A percentile compares a stretch with the other conserved stretches of the same genome.
Evolutionary conservation across 2,113 vertebrate genomes (phyloP).

Genomic region (Silurus meridionalis): DNA sequence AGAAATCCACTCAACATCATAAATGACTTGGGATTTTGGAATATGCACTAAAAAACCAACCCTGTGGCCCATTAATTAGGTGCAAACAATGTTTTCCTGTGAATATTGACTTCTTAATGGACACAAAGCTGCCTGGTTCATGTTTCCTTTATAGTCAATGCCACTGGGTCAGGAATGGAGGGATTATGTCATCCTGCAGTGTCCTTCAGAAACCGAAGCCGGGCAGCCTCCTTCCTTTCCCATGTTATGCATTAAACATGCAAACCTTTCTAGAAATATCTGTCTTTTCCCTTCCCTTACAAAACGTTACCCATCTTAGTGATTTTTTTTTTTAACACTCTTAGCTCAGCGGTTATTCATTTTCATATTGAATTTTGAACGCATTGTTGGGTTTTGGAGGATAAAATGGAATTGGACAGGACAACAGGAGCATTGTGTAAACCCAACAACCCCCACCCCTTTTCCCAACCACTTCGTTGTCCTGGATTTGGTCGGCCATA

Average conservation of each 20-base stretch:
- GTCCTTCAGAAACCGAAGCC: slow-evolving; percentile 71
- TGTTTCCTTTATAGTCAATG: slow-evolving; percentile 73
- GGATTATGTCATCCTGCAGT: slow-evolving; percentile 73
- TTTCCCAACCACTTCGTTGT: slow-evolving; percentile 2
- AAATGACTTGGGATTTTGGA: slow-evolving; percentile 59
- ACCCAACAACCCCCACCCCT: background rate
- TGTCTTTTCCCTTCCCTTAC: slow-evolving; percentile 40
- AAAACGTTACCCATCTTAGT: slow-evolving; percentile 4
- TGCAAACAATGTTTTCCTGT: slow-evolving; percentile 70
- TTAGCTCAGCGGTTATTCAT: background rate
- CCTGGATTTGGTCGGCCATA: slow-evolving; percentile 17
- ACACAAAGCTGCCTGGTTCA: slow-evolving; percentile 71
- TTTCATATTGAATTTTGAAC: slow-evolving; percentile 12
- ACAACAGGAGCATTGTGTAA: slow-evolving; percentile 21
- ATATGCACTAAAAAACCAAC: slow-evolving; percentile 65
- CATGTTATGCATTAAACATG: slow-evolving; percentile 73
- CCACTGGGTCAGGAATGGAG: slow-evolving; percentile 62
- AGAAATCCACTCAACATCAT: slow-evolving; percentile 23
- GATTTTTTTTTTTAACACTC: slow-evolving; percentile 13
- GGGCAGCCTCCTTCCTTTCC: slow-evolving; percentile 59
- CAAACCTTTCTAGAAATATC: slow-evolving; percentile 66
- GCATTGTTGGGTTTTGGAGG: background rate
- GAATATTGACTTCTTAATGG: slow-evolving; percentile 79
- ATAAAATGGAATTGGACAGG: slow-evolving; percentile 4
- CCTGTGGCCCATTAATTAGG: slow-evolving; percentile 72